Percentiles rank a stretch among this genome's conserved stretches.
These are phyloP conservation scores for Apis cerana DNA, from an alignment of 1,140 invertebrate genomes.

Conservation along the genomic window DNA sequence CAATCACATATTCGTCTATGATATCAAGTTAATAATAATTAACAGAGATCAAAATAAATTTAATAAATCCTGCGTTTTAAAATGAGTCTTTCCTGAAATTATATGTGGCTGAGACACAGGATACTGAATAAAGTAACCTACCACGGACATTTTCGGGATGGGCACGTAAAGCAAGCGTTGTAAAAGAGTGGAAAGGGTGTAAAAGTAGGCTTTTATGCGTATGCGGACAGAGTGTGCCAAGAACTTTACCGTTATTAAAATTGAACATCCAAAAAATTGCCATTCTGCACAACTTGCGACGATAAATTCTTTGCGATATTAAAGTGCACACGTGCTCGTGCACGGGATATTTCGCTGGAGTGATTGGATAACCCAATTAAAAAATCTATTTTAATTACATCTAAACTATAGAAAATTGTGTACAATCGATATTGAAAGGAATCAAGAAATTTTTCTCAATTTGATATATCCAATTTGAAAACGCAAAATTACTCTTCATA, in stretches of 20 bases:
- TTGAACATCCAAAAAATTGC: neutral
- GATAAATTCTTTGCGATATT: neutral
- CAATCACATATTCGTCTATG: no score
- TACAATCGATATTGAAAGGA: no score
- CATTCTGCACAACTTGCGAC: neutral
- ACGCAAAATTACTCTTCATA: no score
- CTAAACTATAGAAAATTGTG: no score
- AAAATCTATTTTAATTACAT: no score
- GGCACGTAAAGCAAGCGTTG: conserved; percentile 47
- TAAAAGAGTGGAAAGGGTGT: conserved; percentile 55
- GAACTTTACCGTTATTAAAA: conserved; percentile 49
- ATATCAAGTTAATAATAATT: no score
- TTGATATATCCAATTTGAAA: no score
- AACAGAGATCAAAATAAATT: no score
- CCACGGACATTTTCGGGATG: conserved; percentile 46
- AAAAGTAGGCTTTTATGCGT: conserved; percentile 34
- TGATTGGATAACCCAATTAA: no score
- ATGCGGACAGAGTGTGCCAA: neutral
- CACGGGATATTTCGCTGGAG: no score
- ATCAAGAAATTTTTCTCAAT: no score
- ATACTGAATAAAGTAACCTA: conserved; percentile 42
- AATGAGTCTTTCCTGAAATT: conserved; percentile 14
- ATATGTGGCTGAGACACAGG: conserved; percentile 40
- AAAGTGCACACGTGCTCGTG: neutral
- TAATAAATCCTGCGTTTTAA: no score